phyloP scores from a whole-genome alignment of 1,140 invertebrate genomes.

The Drosophila paulistorum region DNA sequence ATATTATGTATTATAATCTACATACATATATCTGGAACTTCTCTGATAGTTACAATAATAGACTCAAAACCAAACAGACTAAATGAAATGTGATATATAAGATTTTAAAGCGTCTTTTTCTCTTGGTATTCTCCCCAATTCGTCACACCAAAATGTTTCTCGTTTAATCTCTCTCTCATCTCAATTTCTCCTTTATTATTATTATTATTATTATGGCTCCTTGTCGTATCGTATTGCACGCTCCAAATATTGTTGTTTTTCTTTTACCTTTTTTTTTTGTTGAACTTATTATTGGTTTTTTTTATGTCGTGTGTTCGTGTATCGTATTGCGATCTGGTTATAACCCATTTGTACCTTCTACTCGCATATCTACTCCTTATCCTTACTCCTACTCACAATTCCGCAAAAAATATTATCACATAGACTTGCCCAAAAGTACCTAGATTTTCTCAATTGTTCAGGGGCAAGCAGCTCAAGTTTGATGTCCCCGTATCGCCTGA shows the following conservation, averaged over 20 bases:
- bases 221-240: slow-evolving; percentile 68
- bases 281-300: slow-evolving; percentile 27
- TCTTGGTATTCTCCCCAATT: slow-evolving; percentile 56
- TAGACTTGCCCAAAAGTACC: slow-evolving; percentile 63
- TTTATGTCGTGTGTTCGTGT: slow-evolving; percentile 41
- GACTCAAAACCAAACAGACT: background rate
- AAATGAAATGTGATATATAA: slow-evolving; percentile 20
- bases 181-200: slow-evolving; percentile 34
- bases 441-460: slow-evolving; percentile 70
- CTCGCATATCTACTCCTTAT: background rate
- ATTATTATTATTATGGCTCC: slow-evolving; percentile 35
- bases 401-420: background rate
- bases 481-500: slow-evolving; percentile 62
- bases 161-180: slow-evolving; percentile 54
- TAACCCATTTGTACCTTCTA: slow-evolving; percentile 32
- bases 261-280: background rate
- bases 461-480: slow-evolving; percentile 62
- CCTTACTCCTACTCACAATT: slow-evolving; percentile 13
- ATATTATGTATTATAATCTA: background rate
- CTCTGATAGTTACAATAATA: background rate
- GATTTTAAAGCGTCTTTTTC: slow-evolving; percentile 57
- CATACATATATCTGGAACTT: background rate
- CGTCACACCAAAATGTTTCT: slow-evolving; percentile 47
- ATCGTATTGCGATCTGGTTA: slow-evolving; percentile 41
- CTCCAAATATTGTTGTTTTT: slow-evolving; percentile 46